Conservation (phyloP, 2,113 vertebrate species). For the Fulmarus glacialis region DNA sequence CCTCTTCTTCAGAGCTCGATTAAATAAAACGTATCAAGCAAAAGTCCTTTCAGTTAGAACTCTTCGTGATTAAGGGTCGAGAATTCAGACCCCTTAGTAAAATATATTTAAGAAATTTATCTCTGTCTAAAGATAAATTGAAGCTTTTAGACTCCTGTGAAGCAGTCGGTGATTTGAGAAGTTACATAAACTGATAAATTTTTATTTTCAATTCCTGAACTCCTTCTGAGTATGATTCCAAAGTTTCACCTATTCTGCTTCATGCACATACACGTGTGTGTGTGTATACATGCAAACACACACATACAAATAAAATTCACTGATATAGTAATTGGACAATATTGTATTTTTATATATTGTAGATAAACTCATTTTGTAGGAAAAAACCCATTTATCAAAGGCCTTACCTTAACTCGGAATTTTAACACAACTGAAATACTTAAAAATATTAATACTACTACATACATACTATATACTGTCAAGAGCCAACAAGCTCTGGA, state of each 20-base stretch:
- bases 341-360: neutral
- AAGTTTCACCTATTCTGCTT: neutral
- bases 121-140: neutral
- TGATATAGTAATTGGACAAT: neutral
- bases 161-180: neutral
- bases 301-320: neutral
- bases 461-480: neutral
- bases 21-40: neutral
- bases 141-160: neutral
- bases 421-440: neutral
- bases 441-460: neutral
- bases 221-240: neutral
- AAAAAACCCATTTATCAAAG: neutral
- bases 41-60: neutral
- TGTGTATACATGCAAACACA: neutral
- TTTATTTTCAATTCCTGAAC: neutral
- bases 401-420: neutral
- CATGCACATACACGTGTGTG: neutral
- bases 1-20: neutral
- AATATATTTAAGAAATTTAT: neutral
- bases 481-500: neutral
- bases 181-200: neutral
- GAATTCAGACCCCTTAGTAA: neutral
- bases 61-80: neutral
- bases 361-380: neutral